Evolutionary conservation across 2,113 vertebrate species (phyloP), one percentile per base, ranked within the genome.

Genomic region (Tauraco erythrolophus): DNA sequence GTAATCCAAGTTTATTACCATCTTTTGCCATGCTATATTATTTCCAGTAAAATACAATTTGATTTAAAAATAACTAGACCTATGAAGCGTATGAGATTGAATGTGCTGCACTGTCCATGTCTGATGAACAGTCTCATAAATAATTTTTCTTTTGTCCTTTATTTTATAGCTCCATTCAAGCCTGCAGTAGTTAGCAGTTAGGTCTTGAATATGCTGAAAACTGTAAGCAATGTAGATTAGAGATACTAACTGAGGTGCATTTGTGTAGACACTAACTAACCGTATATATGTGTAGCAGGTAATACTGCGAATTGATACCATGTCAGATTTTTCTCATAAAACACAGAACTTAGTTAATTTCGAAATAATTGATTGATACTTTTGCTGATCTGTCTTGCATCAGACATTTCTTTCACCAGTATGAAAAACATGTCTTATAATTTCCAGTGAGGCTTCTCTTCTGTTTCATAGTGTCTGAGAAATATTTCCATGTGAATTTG

Each of bases 1-100:
- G 92, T 96, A 94, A 94, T 97, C 68, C 92, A 71, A 86, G 96
- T 98, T 95, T 97, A 95, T 94, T 30, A 68, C 97, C 37, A 33
- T 95, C 61, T 79, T 81, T 82, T 35, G 22, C 57, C 45, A 1
- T 94, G 74, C 82, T 92, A 70, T 96, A 77, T 97, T 97, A 89
- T 96, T 97, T 96, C 84, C 80, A 81, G 64, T 95, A 97, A 97
- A 97, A 94, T 91, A 94, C 81, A 89, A 68, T 96, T 91, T 88
- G 94, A 90, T 98, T 97, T 97, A 71, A 98, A 98, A 98, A 95
- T 94, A 98, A 89, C 90, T 94, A 86, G 88, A 69, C 75, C 75
- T 95, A 0, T 95, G 93, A 94, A 96, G 91, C 82, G 91, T 96
- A 78, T 2, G 14, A 94, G 92, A 94, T 96, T 98, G 88, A 95